Evolutionary conservation across 2,113 vertebrate genomes (phyloP), one percentile per base, ranked within the genome.

Genomic region (Actinemys pallida): DNA sequence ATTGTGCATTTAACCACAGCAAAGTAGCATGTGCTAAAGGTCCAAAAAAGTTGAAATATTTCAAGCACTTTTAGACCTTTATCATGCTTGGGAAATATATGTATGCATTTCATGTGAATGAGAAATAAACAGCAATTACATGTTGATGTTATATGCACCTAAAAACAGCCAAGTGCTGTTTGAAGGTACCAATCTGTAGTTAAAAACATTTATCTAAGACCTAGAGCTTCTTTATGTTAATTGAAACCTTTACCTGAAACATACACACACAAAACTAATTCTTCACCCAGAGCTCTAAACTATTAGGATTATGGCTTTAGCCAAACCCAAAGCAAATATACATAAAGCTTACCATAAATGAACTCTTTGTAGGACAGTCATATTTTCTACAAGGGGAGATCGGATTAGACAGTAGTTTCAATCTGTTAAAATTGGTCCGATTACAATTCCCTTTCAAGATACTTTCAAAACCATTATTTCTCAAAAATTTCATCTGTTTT

Each of bases 1-100:
- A 91, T 81, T 90, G 92, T 92, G 88, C 89, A 80, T 94, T 93
- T 96, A 92, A 79, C 49, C 87, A 85, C 53, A 75, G 59, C 69
- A 35, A 97, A 94, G 76, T 85, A 39, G 59, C 3, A 35, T 53
- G 88, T 90, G 88, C 88, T 95, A 93, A 89, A 90, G 87, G 89
- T 94, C 86, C 91, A 86, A 94, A 96, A 94, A 81, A 89, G 95
- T 54, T 95, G 93, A 96, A 97, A 92, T 89, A 95, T 95, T 95
- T 96, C 95, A 96, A 93, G 86, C 80, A 65, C 62, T 79, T 39
- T 56, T 90, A 62, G 79, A 88, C 94, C 96, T 95, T 94, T 86
- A 22, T 72, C 19, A 39, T 22, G 17, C 47, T 59, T 87, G 89
- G 57, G 69, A 75, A 90, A 86, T 93, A 96, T 90, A 84, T 90